Evolutionary conservation across 2,797 vertebrate species (phyloP).

Genomic region (Odontamblyopus rebecca): DNA sequence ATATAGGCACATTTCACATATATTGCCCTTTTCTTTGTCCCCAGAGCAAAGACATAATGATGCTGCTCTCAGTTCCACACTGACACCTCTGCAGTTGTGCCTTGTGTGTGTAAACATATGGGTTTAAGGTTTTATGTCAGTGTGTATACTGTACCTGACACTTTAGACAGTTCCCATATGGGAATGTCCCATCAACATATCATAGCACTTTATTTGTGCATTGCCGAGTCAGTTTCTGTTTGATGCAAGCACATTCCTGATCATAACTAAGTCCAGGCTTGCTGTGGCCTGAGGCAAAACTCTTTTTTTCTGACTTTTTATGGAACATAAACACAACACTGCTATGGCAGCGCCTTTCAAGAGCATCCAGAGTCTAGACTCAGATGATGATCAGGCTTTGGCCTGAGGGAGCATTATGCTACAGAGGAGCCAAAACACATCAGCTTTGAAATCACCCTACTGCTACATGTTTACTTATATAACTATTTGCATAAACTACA

Average conservation of each 20-base stretch:
- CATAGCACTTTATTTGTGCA: conserved; percentile 7
- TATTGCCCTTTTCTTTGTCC: not conserved
- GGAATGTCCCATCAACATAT: conserved; percentile 21
- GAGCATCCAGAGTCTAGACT: conserved; percentile 37
- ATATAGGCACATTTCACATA: not conserved
- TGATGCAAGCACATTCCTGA: conserved; percentile 33
- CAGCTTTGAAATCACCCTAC: conserved; percentile 16
- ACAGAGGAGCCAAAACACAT: conserved; percentile 20
- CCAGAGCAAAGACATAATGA: not conserved
- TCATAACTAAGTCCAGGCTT: conserved; percentile 32
- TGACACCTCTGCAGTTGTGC: not conserved
- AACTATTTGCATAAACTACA: not conserved
- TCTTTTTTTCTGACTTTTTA: conserved; percentile 23
- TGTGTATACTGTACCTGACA: not conserved
- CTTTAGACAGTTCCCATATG: conserved; percentile 15
- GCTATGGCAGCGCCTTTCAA: conserved; percentile 36
- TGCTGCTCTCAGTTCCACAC: not conserved
- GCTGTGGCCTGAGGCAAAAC: conserved; percentile 16
- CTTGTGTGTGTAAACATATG: conserved; percentile 7
- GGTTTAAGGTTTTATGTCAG: not conserved
- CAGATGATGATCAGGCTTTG: conserved; percentile 32
- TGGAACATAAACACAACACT: conserved; percentile 24
- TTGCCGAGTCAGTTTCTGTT: conserved; percentile 20
- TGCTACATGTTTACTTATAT: conserved; percentile 4
- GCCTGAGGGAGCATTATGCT: conserved; percentile 22